These are phyloP conservation scores for Entomyzon cyanotis DNA, from an alignment of 2,113 vertebrate genomes.

Conservation along the genomic window DNA sequence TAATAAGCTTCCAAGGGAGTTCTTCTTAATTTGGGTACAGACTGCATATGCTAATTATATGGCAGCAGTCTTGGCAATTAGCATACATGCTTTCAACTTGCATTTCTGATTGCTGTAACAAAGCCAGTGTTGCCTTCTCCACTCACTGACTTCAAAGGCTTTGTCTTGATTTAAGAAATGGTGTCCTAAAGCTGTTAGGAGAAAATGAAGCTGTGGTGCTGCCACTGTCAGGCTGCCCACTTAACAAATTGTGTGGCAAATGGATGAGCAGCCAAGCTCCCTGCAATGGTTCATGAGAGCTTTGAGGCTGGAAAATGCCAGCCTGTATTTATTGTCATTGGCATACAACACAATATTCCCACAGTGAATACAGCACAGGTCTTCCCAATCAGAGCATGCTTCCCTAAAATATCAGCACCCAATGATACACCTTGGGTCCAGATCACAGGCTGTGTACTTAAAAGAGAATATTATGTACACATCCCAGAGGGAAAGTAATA, in stretches of 20 bases:
- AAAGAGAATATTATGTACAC: background rate
- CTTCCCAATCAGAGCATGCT: background rate
- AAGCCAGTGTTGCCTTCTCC: background rate
- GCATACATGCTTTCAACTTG: background rate
- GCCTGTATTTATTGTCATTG: background rate
- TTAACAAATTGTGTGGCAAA: background rate
- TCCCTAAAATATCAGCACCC: background rate
- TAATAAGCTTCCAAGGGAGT: slow-evolving; percentile 11
- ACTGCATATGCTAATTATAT: slow-evolving; percentile 33
- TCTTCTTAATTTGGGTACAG: slow-evolving; percentile 32
- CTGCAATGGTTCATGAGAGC: background rate
- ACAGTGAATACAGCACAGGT: background rate
- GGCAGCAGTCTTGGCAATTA: slow-evolving; percentile 19
- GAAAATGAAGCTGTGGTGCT: background rate
- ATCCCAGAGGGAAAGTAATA: background rate
- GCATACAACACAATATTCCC: background rate
- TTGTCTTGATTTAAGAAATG: slow-evolving; percentile 1
- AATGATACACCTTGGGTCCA: background rate
- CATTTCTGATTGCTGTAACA: slow-evolving; percentile 11
- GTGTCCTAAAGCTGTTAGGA: background rate
- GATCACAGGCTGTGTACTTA: background rate
- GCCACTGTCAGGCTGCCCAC: background rate
- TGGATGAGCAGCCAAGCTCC: slow-evolving; percentile 1
- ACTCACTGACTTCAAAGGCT: slow-evolving; percentile 20
- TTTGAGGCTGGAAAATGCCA: background rate